phyloP scores from a whole-genome alignment of 2,888 invertebrate species.

The Melipona bicolor region DNA sequence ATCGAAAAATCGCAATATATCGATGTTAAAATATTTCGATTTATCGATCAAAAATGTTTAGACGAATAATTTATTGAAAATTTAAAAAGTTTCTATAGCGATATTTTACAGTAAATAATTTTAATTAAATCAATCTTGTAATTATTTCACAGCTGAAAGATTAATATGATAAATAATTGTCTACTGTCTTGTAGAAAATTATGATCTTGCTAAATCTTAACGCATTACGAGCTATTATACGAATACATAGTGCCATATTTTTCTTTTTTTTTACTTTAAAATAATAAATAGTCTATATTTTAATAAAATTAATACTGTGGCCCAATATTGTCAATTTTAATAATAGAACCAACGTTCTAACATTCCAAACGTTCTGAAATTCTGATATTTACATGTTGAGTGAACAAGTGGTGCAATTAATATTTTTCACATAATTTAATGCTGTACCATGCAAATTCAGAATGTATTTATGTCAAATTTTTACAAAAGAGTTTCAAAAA shows the following conservation, averaged over 20 bases:
- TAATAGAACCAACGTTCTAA: conserved; percentile 28
- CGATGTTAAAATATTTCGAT: conserved; percentile 27
- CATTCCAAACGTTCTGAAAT: background rate
- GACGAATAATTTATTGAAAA: conserved; percentile 18
- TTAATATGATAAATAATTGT: background rate
- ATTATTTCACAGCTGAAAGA: background rate
- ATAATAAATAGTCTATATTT: background rate
- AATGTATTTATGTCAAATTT: conserved; percentile 35
- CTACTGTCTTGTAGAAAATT: background rate
- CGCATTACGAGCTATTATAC: background rate
- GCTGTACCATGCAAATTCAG: conserved; percentile 43
- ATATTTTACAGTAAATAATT: background rate
- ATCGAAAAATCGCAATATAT: conserved; percentile 14
- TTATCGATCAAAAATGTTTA: conserved; percentile 1
- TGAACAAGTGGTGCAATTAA: background rate
- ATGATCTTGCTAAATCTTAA: background rate
- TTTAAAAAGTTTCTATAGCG: background rate
- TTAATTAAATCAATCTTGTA: background rate
- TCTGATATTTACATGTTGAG: background rate
- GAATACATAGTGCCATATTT: background rate
- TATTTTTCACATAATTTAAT: conserved; percentile 52
- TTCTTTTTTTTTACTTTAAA: background rate
- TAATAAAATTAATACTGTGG: background rate
- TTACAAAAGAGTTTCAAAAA: conserved; percentile 10
- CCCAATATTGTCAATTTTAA: conserved; percentile 9